Evolutionary conservation across 2,113 vertebrate species (phyloP).

Genomic region (Halcyon senegalensis): DNA sequence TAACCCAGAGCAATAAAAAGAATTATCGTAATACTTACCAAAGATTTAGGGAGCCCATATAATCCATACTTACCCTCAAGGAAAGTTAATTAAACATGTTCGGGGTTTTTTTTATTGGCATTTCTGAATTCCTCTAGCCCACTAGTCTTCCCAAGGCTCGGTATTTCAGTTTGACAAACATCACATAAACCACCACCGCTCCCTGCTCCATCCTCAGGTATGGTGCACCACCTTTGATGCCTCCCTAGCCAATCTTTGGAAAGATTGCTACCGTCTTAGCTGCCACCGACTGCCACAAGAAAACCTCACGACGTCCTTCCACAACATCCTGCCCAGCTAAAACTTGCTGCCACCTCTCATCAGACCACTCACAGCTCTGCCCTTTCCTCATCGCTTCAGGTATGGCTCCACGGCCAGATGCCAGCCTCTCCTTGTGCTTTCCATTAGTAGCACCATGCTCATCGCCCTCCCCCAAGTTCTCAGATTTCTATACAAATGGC

Average conservation of each 20-base stretch:
- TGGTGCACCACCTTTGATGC: background rate
- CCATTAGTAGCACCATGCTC: background rate
- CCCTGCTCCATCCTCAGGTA: background rate
- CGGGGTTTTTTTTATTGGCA: background rate
- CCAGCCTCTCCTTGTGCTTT: background rate
- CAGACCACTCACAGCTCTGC: background rate
- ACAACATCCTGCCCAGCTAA: background rate
- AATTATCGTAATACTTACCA: background rate
- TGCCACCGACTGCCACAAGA: background rate
- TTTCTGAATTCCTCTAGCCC: background rate
- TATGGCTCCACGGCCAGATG: background rate
- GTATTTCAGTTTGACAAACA: background rate
- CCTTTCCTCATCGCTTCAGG: background rate
- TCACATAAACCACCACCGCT: background rate
- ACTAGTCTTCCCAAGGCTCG: background rate
- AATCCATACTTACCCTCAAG: background rate
- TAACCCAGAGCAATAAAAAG: background rate
- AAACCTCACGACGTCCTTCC: background rate
- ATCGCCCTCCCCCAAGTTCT: background rate
- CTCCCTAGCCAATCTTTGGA: background rate
- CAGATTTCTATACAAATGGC: background rate
- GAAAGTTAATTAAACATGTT: slow-evolving; percentile 1
- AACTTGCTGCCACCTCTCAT: background rate
- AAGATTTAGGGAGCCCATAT: background rate
- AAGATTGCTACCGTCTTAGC: background rate